These are phyloP conservation scores for Drosophila emarginata DNA, from an alignment of 2,888 invertebrate genomes.

Conservation along the genomic window DNA sequence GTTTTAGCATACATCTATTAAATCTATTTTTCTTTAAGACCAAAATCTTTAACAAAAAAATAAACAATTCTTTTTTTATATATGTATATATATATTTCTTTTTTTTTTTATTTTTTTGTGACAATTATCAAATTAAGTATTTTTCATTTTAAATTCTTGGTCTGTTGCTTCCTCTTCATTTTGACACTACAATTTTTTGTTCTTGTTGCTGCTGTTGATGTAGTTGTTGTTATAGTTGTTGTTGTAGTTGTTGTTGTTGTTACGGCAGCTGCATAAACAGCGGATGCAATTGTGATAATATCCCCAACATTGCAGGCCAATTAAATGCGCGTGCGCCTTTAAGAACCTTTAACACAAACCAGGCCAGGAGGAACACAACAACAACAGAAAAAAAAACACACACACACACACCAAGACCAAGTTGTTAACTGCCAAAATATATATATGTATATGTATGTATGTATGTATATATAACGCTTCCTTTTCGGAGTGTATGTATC, in stretches of 20 bases:
- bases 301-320: slow-evolving; percentile 39
- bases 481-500: slow-evolving; percentile 37
- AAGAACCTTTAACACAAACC: slow-evolving; percentile 29
- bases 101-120: background rate
- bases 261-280: slow-evolving; percentile 33
- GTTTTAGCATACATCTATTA: too few relatives aligned
- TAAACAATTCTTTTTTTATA: too few relatives aligned
- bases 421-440: slow-evolving; percentile 38
- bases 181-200: background rate
- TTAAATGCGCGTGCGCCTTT: slow-evolving; percentile 45
- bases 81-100: background rate
- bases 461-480: slow-evolving; percentile 33
- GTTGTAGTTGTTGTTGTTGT: background rate
- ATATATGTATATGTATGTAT: slow-evolving; percentile 10
- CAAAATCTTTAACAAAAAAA: too few relatives aligned
- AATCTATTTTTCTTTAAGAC: too few relatives aligned
- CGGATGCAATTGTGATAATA: slow-evolving; percentile 44
- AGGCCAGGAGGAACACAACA: slow-evolving; percentile 38
- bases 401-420: background rate
- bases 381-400: slow-evolving; percentile 23
- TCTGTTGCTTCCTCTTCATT: background rate
- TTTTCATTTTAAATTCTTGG: background rate
- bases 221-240: too few relatives aligned
- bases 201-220: background rate
- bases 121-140: background rate